A percentile compares a stretch with the other conserved stretches of the same genome.
phyloP scores from a whole-genome alignment of 2,797 vertebrate species.

The Hybognathus amarus region DNA sequence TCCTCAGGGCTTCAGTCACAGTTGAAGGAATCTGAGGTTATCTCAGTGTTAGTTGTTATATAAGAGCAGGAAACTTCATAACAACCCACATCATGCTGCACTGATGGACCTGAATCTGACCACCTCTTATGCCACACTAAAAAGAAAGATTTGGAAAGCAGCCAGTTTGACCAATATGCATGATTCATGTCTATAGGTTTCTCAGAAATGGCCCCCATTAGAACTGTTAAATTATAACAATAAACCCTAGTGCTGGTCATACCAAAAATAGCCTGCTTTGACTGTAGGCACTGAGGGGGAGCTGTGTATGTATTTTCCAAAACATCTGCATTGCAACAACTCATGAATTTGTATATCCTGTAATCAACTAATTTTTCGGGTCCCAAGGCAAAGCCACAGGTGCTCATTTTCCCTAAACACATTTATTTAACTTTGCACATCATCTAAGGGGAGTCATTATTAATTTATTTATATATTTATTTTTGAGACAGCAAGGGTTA shows the following conservation, averaged over 20 bases:
- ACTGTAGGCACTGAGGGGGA: background rate
- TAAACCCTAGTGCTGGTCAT: slow-evolving; percentile 6
- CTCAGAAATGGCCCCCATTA: background rate
- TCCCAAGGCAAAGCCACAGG: slow-evolving; percentile 21
- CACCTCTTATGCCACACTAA: background rate
- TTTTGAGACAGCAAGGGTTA: slow-evolving; percentile 43
- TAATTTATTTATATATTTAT: too few relatives aligned
- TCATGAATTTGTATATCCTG: slow-evolving; percentile 32
- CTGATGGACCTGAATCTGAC: slow-evolving; percentile 17
- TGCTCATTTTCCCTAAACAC: slow-evolving; percentile 30
- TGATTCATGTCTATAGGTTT: slow-evolving; percentile 21
- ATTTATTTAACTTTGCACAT: slow-evolving; percentile 49
- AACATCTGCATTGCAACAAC: background rate
- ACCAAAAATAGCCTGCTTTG: slow-evolving; percentile 28
- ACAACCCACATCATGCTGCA: slow-evolving; percentile 16
- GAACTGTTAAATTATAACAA: slow-evolving; percentile 5
- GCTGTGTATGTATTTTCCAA: slow-evolving; percentile 10
- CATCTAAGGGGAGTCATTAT: slow-evolving; percentile 36
- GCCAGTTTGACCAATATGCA: slow-evolving; percentile 7
- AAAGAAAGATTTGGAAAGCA: background rate
- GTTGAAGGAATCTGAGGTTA: slow-evolving; percentile 17
- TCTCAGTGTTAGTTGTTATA: slow-evolving; percentile 32
- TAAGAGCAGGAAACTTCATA: slow-evolving; percentile 30
- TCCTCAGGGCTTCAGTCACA: slow-evolving; percentile 27
- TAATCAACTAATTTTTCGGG: background rate